These are phyloP conservation scores for Standfussiana lucernea DNA, from an alignment of 2,888 invertebrate genomes.

Conservation along the genomic window DNA sequence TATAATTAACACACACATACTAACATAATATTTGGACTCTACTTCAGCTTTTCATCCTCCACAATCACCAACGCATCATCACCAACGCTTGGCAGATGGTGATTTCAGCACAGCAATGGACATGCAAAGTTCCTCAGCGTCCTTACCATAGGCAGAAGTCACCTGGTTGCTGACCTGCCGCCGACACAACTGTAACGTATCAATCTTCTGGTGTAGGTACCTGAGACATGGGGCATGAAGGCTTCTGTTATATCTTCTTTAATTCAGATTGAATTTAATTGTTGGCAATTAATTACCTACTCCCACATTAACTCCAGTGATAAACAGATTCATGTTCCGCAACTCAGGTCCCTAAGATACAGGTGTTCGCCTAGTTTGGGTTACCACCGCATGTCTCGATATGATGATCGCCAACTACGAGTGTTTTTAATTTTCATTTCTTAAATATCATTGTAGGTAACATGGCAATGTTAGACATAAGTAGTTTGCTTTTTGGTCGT, in stretches of 20 bases:
- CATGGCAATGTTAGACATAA: background rate
- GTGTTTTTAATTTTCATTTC: background rate
- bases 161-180: too few relatives aligned
- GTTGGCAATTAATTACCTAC: background rate
- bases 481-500: background rate
- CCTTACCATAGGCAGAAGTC: background rate
- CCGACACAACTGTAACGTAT: background rate
- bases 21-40: too few relatives aligned
- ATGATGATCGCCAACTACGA: background rate
- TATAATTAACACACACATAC: too few relatives aligned
- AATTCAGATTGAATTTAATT: background rate
- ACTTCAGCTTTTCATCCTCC: too few relatives aligned
- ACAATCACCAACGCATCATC: too few relatives aligned
- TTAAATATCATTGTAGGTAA: background rate
- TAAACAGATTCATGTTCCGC: background rate
- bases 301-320: background rate
- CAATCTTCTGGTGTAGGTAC: background rate
- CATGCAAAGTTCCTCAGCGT: background rate
- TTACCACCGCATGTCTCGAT: background rate
- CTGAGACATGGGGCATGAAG: background rate
- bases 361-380: background rate
- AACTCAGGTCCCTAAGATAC: background rate
- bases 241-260: background rate
- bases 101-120: too few relatives aligned
- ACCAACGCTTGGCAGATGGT: too few relatives aligned